Percentiles rank a stretch among this genome's conserved stretches.
Conservation (phyloP, 2,797 vertebrate species). For the Cyclura pinguis region DNA sequence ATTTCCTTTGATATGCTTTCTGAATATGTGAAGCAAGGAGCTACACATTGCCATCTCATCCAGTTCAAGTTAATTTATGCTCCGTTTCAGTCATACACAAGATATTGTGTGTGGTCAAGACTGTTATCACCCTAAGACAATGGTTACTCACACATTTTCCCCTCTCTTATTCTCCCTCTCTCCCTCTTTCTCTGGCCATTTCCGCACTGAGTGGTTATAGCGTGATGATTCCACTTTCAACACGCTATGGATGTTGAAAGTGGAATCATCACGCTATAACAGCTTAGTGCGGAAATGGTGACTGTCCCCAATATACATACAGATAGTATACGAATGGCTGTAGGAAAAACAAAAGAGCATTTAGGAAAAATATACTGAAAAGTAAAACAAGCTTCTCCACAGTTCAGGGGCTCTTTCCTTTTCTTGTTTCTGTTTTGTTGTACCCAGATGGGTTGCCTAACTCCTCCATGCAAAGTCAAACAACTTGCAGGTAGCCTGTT, state of each 20-base stretch:
- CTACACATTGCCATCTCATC: too few species aligned
- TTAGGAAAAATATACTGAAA: background rate
- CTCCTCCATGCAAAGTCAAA: slow-evolving; percentile 40
- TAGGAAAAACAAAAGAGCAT: background rate
- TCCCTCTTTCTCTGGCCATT: background rate
- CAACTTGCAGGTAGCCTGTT: slow-evolving; percentile 35
- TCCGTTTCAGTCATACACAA: background rate
- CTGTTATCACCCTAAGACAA: background rate
- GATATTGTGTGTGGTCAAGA: too few species aligned
- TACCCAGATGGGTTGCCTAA: background rate
- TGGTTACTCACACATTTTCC: background rate
- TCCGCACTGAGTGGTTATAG: too few species aligned
- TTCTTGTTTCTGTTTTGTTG: background rate
- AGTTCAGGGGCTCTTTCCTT: background rate
- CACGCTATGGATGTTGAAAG: too few species aligned
- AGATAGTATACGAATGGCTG: background rate
- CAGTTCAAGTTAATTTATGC: background rate
- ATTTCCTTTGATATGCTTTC: background rate
- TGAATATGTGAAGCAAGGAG: background rate
- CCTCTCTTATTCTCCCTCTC: background rate
- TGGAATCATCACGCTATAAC: too few species aligned
- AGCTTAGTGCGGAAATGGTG: too few species aligned
- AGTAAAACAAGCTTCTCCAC: background rate
- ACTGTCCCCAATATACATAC: background rate
- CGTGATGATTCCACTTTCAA: too few species aligned